Percentiles rank a stretch among this genome's conserved stretches.
These are phyloP conservation scores for Tenthredo amoena DNA, from an alignment of 2,888 invertebrate species.

Conservation along the genomic window DNA sequence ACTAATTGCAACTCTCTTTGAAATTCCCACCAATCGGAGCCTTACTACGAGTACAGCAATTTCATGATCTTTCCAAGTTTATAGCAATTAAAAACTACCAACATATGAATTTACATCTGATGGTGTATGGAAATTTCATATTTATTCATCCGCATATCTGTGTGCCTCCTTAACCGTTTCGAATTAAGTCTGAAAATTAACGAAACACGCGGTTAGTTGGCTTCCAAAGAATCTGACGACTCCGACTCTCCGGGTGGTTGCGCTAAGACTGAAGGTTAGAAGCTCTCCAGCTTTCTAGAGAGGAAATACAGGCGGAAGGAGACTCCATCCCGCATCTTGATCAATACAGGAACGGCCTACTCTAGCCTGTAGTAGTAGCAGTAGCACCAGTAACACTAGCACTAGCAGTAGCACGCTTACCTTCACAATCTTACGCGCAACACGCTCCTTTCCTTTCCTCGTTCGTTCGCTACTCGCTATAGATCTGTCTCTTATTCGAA, in stretches of 20 bases:
- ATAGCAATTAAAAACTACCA: constrained; percentile 12
- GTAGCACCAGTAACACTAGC: constrained; percentile 27
- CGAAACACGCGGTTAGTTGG: constrained; percentile 20
- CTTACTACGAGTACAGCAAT: not conserved
- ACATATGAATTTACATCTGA: not conserved
- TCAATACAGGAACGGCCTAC: constrained; percentile 77
- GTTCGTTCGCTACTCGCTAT: constrained; percentile 63
- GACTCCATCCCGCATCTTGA: constrained; percentile 76
- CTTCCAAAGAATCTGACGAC: constrained; percentile 39
- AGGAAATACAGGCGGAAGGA: constrained; percentile 75
- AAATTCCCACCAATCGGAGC: not conserved
- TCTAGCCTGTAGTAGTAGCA: constrained; percentile 47
- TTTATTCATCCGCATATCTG: constrained; percentile 15
- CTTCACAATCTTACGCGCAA: constrained; percentile 35
- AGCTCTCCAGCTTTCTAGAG: constrained; percentile 40
- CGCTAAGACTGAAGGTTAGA: constrained; percentile 48
- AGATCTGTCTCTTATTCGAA: constrained; percentile 76
- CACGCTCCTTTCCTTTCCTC: constrained; percentile 63
- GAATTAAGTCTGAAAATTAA: constrained; percentile 31
- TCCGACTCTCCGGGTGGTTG: constrained; percentile 37
- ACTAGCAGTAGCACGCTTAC: constrained; percentile 6
- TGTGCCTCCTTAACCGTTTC: constrained; percentile 12
- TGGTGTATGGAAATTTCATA: not conserved
- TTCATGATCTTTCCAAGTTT: not conserved
- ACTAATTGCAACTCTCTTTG: not conserved